phyloP scores from a whole-genome alignment of 2,113 vertebrate species.

The Heliornis fulica region DNA sequence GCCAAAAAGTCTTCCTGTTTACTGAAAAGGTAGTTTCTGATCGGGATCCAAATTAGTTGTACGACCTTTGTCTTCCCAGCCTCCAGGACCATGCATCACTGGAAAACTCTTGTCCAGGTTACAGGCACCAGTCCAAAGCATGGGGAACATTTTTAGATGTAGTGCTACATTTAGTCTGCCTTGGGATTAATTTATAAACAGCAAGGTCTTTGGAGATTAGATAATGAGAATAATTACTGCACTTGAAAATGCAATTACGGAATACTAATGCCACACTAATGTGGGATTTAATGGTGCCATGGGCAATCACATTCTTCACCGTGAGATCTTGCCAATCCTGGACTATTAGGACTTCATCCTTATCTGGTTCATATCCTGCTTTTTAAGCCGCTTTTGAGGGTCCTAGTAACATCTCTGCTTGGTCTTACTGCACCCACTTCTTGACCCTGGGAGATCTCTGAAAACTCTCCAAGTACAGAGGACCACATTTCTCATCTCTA shows the following conservation, averaged over 20 bases:
- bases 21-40: slow-evolving; percentile 28
- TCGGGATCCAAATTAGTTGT: not conserved
- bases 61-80: slow-evolving; percentile 3
- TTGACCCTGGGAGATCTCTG: not conserved
- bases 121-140: not conserved
- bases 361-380: not conserved
- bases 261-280: not conserved
- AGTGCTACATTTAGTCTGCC: not conserved
- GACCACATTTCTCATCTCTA: not conserved
- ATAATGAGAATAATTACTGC: slow-evolving; percentile 21
- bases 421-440: not conserved
- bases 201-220: not conserved
- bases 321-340: not conserved
- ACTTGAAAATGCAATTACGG: not conserved
- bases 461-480: not conserved
- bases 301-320: not conserved
- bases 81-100: not conserved
- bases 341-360: not conserved
- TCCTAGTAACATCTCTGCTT: not conserved
- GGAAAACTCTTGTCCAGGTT: slow-evolving; percentile 1
- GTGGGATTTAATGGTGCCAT: not conserved
- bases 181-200: slow-evolving; percentile 19
- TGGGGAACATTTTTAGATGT: not conserved
- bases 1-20: slow-evolving; percentile 40
- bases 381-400: not conserved